phyloP scores from a whole-genome alignment of 1,140 invertebrate species.

The Papilio aristodemus region DNA sequence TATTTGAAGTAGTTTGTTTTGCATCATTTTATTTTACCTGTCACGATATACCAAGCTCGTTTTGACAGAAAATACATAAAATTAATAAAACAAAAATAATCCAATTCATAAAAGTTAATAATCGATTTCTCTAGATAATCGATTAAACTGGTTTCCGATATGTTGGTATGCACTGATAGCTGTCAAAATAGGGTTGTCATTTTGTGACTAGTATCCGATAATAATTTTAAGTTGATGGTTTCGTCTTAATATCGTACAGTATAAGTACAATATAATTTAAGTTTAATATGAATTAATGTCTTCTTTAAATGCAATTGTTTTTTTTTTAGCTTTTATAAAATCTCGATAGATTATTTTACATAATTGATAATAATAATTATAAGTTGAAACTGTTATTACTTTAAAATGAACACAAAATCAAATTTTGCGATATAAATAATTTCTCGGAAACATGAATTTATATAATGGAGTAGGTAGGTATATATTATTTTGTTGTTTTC shows the following conservation, averaged over 20 bases:
- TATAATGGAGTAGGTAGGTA: constrained; percentile 30
- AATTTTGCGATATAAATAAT: constrained; percentile 32
- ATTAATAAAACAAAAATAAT: background rate
- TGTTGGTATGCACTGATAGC: background rate
- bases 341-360: constrained; percentile 62
- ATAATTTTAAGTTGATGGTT: background rate
- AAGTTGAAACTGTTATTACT: constrained; percentile 42
- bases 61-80: constrained; percentile 19
- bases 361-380: constrained; percentile 43
- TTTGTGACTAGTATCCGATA: constrained; percentile 23
- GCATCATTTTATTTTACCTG: background rate
- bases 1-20: constrained; percentile 28
- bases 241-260: constrained; percentile 44
- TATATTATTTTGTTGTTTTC: constrained; percentile 3
- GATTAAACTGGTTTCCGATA: background rate
- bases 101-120: background rate
- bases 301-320: constrained; percentile 59
- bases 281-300: constrained; percentile 37
- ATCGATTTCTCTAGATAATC: constrained; percentile 15
- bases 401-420: constrained; percentile 32
- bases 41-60: constrained; percentile 5
- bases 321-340: constrained; percentile 50
- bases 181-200: constrained; percentile 1
- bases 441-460: constrained; percentile 21
- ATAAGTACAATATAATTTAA: constrained; percentile 63